Evolutionary conservation across 2,888 invertebrate species (phyloP), one percentile per base, ranked within the genome.

Genomic region (Cotesia congregata): DNA sequence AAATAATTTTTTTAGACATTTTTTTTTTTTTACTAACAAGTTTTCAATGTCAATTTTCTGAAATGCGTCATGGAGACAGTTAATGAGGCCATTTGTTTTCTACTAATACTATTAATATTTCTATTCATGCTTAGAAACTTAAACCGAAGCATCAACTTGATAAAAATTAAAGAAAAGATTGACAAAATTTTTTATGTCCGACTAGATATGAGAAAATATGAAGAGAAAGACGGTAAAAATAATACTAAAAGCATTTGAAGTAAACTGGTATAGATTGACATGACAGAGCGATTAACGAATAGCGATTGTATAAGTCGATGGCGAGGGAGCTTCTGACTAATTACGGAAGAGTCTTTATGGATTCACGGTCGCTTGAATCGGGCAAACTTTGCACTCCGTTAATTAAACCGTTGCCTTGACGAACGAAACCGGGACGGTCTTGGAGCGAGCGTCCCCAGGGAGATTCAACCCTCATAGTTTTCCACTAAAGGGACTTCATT

Each of bases 321-420:
- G 70, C 60, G 20, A 71, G 70, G 65, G 69, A 70, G 70, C 69
- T 75, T 62, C 41, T 69, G 75, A 75, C 75, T 75, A 70, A 75
- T 75, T 75, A 71, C 75, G n/a, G 71, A 62, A 69, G 75, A 40
- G 71, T 75, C 75, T 75, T 75, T 75, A 75, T 75, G 71, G 71
- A 70, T 75, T 75, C 75, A 75, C 75, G 75, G 75, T 75, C 75
- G 75, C 71, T 75, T 75, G 75, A 40, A 69, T 61, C 59, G 71
- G 59, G 71, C 64, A 75, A 75, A 75, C 75, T 75, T 75, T 75
- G 75, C 75, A 75, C 75, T 75, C 60, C 70, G 71, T 71, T 75
- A 75, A 75, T 75, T 75, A 75, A 75, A 75, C 71, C 75, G 75
- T 75, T 75, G 75, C 17, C 64, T 30, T 30, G 30, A 30, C 67